A percentile compares a stretch with the other conserved stretches of the same genome.
phyloP scores from a whole-genome alignment of 2,113 vertebrate genomes.

The Actenoides hombroni region DNA sequence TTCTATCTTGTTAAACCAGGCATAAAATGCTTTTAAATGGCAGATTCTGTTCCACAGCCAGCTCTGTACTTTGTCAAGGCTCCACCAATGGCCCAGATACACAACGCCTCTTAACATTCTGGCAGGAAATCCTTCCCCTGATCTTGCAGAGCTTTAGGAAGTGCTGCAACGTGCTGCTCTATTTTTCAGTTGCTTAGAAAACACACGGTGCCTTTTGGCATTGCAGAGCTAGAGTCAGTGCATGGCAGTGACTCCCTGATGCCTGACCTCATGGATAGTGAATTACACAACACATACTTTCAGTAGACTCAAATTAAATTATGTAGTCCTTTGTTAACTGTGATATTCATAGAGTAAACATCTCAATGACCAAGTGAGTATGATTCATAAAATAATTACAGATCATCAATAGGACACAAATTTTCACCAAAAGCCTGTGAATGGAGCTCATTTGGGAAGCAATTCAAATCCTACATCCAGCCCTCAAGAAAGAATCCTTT shows the following conservation, averaged over 20 bases:
- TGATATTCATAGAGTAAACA: not conserved
- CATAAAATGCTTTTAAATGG: conserved; percentile 27
- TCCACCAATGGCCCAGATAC: not conserved
- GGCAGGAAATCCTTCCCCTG: not conserved
- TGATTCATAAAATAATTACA: not conserved
- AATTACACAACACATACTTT: conserved; percentile 1
- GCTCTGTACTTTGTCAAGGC: not conserved
- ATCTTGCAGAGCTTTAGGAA: not conserved
- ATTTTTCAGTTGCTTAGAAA: not conserved
- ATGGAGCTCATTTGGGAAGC: not conserved
- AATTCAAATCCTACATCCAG: not conserved
- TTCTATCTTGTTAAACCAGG: not conserved
- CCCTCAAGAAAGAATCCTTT: not conserved
- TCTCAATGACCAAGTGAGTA: not conserved
- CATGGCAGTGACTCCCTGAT: not conserved
- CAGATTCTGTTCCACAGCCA: conserved; percentile 6
- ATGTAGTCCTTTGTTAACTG: not conserved
- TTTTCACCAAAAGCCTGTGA: not conserved
- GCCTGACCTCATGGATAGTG: not conserved
- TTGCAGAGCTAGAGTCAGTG: not conserved
- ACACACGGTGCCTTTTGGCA: not conserved
- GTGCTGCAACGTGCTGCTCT: not conserved
- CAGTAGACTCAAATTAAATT: not conserved
- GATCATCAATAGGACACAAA: not conserved
- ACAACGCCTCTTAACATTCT: not conserved